These are phyloP conservation scores for Neogobius melanostomus DNA, from an alignment of 2,113 vertebrate species.

Conservation along the genomic window DNA sequence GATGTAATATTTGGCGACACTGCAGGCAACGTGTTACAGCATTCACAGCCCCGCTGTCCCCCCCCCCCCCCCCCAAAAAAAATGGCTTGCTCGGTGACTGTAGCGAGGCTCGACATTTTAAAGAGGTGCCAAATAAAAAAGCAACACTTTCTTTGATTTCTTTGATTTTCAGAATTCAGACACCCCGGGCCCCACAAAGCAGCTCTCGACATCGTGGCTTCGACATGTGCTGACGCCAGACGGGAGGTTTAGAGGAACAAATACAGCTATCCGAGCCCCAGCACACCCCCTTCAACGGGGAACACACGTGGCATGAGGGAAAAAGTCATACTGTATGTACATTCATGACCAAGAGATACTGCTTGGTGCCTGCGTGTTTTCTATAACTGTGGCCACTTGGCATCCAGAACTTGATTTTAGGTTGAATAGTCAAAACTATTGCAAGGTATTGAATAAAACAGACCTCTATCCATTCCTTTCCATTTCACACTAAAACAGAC, in stretches of 20 bases:
- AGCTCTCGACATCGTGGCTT: constrained; percentile 44
- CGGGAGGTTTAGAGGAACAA: constrained; percentile 56
- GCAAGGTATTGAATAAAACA: too few species aligned
- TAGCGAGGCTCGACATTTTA: constrained; percentile 32
- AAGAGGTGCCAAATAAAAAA: constrained; percentile 22
- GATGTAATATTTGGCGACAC: constrained; percentile 46
- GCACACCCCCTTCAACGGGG: too few species aligned
- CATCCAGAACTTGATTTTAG: too few species aligned
- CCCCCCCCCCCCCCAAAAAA: too few species aligned
- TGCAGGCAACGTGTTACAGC: constrained; percentile 36
- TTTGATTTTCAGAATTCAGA: constrained; percentile 27
- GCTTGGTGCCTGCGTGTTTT: too few species aligned
- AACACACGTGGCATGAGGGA: constrained; percentile 40
- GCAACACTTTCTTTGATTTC: constrained; percentile 31
- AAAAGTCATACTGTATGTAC: constrained; percentile 23
- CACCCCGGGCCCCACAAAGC: constrained; percentile 12
- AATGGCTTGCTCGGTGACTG: constrained; percentile 34
- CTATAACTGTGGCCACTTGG: too few species aligned
- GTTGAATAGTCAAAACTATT: too few species aligned
- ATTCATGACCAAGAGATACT: constrained; percentile 13
- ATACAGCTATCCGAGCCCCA: constrained; percentile 61
- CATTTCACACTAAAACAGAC: too few species aligned
- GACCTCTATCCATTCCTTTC: too few species aligned
- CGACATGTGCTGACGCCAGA: constrained; percentile 55
- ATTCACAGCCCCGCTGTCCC: constrained; percentile 28